A percentile compares a stretch with the other conserved stretches of the same genome.
Evolutionary conservation across 1,140 invertebrate species (phyloP).

Genomic region (Antheraea pernyi): DNA sequence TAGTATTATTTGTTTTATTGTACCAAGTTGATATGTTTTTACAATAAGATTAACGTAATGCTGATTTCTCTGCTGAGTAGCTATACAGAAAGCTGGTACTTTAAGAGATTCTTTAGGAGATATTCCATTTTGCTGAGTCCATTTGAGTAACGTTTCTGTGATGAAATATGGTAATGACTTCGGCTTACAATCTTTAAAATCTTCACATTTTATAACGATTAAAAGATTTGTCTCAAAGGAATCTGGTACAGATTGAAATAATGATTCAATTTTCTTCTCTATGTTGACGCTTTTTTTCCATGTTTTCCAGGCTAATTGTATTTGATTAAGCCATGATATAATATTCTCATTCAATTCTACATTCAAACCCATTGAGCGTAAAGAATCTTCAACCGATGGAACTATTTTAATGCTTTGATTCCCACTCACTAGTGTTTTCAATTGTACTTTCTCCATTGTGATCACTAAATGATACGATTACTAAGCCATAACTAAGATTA

Average conservation of each 20-base stretch:
- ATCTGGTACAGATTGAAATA: constrained; percentile 45
- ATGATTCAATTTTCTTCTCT: constrained; percentile 48
- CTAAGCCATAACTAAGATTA: background rate
- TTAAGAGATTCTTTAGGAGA: constrained; percentile 51
- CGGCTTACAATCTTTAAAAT: constrained; percentile 68
- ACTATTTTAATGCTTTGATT: constrained; percentile 71
- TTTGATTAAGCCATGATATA: constrained; percentile 51
- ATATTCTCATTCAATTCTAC: constrained; percentile 46
- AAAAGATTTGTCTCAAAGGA: constrained; percentile 52
- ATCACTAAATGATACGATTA: background rate
- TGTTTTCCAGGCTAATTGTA: constrained; percentile 58
- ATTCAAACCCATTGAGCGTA: constrained; percentile 54
- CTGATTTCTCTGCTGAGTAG: constrained; percentile 59
- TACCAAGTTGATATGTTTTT: constrained; percentile 56
- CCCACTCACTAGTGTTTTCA: constrained; percentile 50
- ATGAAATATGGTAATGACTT: constrained; percentile 66
- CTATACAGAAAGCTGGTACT: constrained; percentile 63
- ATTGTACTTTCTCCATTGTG: constrained; percentile 39
- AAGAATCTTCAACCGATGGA: constrained; percentile 63
- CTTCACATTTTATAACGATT: constrained; percentile 62
- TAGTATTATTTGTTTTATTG: constrained; percentile 56
- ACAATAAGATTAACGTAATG: constrained; percentile 55
- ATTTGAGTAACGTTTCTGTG: constrained; percentile 58
- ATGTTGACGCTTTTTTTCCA: constrained; percentile 62
- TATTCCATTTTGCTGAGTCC: constrained; percentile 37